phyloP scores from a whole-genome alignment of 2,113 vertebrate species.

The Microtus oregoni region DNA sequence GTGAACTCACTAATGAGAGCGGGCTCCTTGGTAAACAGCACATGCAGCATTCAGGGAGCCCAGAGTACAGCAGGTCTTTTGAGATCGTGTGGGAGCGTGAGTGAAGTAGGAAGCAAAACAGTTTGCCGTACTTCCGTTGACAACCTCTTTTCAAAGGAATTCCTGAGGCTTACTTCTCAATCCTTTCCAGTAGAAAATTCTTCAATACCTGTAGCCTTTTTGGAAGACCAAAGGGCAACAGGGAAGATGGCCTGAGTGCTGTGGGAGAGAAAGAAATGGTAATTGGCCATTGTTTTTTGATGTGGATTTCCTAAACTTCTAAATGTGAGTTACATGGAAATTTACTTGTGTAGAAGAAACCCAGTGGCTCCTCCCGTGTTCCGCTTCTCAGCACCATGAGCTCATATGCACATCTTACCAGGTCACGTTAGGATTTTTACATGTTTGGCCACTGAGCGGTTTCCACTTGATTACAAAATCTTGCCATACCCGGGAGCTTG shows the following conservation, averaged over 20 bases:
- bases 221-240: conserved; percentile 5
- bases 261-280: neutral
- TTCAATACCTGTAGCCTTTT: neutral
- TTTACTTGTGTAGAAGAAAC: conserved; percentile 1
- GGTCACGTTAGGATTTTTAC: neutral
- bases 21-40: neutral
- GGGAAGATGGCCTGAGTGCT: neutral
- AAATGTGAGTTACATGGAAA: conserved; percentile 1
- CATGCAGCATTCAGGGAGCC: neutral
- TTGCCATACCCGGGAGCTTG: neutral
- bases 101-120: neutral
- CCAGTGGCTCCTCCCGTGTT: neutral
- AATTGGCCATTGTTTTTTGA: neutral
- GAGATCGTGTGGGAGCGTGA: neutral
- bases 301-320: conserved; percentile 17
- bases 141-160: conserved; percentile 6
- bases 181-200: neutral
- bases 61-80: neutral
- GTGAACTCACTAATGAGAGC: neutral
- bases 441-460: neutral
- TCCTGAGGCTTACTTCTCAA: neutral
- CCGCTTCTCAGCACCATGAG: neutral
- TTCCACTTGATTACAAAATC: neutral
- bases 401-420: neutral
- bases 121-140: neutral